Percentiles rank a stretch among this genome's conserved stretches.
Conservation (phyloP, 2,888 invertebrate species). For the Agrotis puta region DNA sequence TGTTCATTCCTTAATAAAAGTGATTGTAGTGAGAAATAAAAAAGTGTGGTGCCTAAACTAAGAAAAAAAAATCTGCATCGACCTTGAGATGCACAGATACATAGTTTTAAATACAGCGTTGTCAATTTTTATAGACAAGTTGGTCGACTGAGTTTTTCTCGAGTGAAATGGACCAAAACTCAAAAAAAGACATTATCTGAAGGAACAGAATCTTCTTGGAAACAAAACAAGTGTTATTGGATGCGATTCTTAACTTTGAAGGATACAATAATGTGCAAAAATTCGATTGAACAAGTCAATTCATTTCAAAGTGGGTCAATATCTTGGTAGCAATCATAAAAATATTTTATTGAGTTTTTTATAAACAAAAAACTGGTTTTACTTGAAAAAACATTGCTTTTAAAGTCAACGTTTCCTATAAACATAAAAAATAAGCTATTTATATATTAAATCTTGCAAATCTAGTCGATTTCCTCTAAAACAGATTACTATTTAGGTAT, state of each 20-base stretch:
- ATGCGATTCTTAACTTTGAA: background rate
- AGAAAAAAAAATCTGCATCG: too few species aligned
- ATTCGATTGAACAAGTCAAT: background rate
- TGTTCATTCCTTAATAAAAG: too few species aligned
- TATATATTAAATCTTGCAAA: constrained; percentile 10
- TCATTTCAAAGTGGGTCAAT: background rate
- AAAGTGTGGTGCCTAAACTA: too few species aligned
- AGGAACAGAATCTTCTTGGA: background rate
- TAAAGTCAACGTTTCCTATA: constrained; percentile 2
- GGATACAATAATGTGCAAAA: background rate
- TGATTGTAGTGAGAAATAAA: too few species aligned
- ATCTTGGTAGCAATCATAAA: constrained; percentile 6
- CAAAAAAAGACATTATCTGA: too few species aligned
- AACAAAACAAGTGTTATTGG: background rate
- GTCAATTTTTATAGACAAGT: too few species aligned
- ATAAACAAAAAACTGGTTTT: constrained; percentile 6
- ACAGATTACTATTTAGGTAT: background rate
- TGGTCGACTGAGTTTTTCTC: too few species aligned
- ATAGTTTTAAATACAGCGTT: too few species aligned
- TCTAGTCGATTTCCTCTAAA: background rate
- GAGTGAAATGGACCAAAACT: too few species aligned
- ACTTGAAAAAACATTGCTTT: constrained; percentile 1
- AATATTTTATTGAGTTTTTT: background rate
- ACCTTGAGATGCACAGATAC: too few species aligned
- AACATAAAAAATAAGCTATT: background rate